Percentiles rank a stretch among this genome's conserved stretches.
Conservation (phyloP, 2,113 vertebrate species). For the Amia ocellicauda region DNA sequence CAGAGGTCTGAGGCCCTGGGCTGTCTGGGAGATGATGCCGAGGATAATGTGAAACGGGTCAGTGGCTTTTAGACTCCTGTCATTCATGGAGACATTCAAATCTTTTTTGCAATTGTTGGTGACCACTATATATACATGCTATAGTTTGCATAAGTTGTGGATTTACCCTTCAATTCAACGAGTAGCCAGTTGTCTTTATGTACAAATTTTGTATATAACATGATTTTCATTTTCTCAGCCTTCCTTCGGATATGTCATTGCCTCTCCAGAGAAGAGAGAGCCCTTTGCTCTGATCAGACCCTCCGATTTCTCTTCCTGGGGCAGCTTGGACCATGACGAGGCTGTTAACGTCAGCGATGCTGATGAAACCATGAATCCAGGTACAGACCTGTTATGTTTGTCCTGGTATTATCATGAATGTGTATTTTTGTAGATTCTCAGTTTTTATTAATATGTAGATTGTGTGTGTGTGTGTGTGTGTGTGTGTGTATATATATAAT, state of each 20-base stretch:
- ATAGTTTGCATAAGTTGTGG: no score
- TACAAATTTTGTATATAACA: no score
- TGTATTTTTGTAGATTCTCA: not conserved
- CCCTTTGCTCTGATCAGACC: constrained; percentile 79
- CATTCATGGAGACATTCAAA: no score
- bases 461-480: no score
- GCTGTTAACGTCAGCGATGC: constrained; percentile 47
- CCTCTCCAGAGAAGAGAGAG: constrained; percentile 83
- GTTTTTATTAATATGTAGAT: not conserved
- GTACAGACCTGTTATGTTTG: constrained; percentile 44
- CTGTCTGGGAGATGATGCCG: constrained; percentile 68
- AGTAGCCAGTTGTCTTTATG: no score
- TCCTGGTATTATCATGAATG: no score
- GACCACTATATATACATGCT: no score
- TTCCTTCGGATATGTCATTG: constrained; percentile 93
- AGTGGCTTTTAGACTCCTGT: constrained; percentile 33
- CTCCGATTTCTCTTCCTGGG: constrained; percentile 56
- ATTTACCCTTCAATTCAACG: no score
- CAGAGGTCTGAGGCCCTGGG: constrained; percentile 93
- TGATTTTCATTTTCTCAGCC: constrained; percentile 76
- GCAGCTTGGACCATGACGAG: constrained; percentile 44
- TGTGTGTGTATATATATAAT: no score
- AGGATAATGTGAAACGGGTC: constrained; percentile 78
- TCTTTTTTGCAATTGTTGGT: no score
- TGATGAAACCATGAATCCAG: constrained; percentile 66